Base-by-base conservation (phyloP, 2,113 vertebrate genomes). In the Coracopsis vasa region DNA sequence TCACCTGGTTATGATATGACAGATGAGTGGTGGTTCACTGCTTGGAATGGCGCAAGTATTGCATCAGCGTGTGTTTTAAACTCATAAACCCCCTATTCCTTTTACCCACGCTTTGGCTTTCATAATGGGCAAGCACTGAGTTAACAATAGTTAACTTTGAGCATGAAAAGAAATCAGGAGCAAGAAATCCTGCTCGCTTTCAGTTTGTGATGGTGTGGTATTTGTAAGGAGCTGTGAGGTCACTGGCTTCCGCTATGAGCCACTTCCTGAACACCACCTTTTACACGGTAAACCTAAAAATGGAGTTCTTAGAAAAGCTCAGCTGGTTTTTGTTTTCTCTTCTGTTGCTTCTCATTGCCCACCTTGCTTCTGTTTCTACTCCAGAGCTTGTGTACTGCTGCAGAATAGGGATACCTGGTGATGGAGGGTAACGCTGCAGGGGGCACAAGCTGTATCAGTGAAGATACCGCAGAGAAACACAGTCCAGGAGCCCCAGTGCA, bases 221-320 rank as follows among this genome's bases (percentile, higher is more conserved):
- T 94, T 94, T 96, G 94, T 95, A 88, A 65, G 92, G 69, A 74
- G 88, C 78, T 87, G 50, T 96, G 94, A 97, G 94, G 92, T 96
- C 96, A 97, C 14, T 24, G 79, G 94, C 75, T 96, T 97, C 96
- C 94, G 66, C 69, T 74, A 78, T 10, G 44, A 95, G 82, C 94
- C 48, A 66, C 95, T 97, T 97, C 96, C 96, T 97, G 94, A 88
- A 84, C 95, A 77, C 94, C 67, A 70, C 61, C 61, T 90, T 84
- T 33, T 91, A 25, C 89, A 48, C 33, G 89, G 90, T 92, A 91
- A 73, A 88, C 31, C 79, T 96, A 88, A 93, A 97, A 97, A 94
- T 75, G 80, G 18, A 28, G 86, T 96, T 96, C 94, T 96, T 95
- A 95, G 94, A 97, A 96, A 77, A 96, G 69, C 87, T 92, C 93